Evolutionary conservation across 2,113 vertebrate species (phyloP).

Genomic region (Phocoena sinus): DNA sequence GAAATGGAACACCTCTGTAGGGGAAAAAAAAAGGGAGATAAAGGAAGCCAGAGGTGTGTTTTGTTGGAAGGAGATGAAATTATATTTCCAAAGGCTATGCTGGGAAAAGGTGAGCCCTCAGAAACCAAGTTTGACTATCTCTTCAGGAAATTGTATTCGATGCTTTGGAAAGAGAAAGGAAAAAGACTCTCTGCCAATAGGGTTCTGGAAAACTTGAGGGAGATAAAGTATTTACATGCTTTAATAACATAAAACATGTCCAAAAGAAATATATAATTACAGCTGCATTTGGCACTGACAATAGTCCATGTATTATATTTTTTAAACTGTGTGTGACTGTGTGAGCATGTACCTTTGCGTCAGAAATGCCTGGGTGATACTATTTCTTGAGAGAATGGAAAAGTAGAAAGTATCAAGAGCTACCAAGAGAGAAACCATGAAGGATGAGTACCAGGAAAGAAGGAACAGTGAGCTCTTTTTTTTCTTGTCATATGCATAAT

Average conservation of each 20-base stretch:
- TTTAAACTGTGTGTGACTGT: constrained; percentile 60
- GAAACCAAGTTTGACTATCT: neutral
- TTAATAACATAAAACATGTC: constrained; percentile 51
- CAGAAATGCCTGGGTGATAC: constrained; percentile 34
- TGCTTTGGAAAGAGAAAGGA: constrained; percentile 45
- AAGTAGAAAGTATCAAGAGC: neutral
- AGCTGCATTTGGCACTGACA: constrained; percentile 46
- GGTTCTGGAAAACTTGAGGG: constrained; percentile 63
- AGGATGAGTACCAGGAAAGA: neutral
- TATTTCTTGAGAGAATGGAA: constrained; percentile 55
- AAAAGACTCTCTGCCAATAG: constrained; percentile 8
- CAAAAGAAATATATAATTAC: constrained; percentile 67
- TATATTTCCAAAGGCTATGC: constrained; percentile 38
- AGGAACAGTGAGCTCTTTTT: neutral
- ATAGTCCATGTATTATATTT: constrained; percentile 52
- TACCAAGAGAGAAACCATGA: neutral
- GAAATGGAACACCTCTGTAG: neutral
- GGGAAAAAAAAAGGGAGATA: neutral
- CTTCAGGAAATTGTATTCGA: constrained; percentile 36
- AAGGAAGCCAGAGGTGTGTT: constrained; percentile 15
- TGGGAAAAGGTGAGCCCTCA: constrained; percentile 33
- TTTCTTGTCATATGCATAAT: neutral
- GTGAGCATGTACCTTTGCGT: constrained; percentile 26
- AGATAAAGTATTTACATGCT: constrained; percentile 66
- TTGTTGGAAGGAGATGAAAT: constrained; percentile 14